phyloP scores from a whole-genome alignment of 35 echinoderm and acorn worm species.

The Ophiothrix spiculata region DNA sequence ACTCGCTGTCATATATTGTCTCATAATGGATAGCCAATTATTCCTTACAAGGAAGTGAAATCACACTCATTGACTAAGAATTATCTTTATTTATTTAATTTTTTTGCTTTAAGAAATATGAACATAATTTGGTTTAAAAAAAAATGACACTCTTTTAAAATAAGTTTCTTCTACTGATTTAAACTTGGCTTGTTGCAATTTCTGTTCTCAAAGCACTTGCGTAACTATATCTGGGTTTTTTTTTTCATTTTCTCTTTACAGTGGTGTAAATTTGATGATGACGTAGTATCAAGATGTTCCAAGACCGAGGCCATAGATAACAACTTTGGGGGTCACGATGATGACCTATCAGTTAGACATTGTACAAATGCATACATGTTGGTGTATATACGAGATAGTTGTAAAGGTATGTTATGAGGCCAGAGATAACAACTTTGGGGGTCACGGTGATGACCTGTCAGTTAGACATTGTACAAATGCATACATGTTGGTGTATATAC shows the following conservation, averaged over 20 bases:
- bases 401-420: conserved; percentile 55
- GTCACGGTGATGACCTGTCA: conserved; percentile 76
- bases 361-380: conserved; percentile 99
- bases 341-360: conserved; percentile 88
- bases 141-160: too few relatives aligned
- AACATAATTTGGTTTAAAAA: too few relatives aligned
- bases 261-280: conserved; percentile 99
- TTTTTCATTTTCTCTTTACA: conserved; percentile 18
- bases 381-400: conserved; percentile 99
- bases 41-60: too few relatives aligned
- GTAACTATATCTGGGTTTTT: too few relatives aligned
- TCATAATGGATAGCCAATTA: too few relatives aligned
- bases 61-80: too few relatives aligned
- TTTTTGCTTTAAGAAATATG: too few relatives aligned
- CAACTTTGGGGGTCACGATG: conserved; percentile 98
- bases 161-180: too few relatives aligned
- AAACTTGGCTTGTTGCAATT: too few relatives aligned
- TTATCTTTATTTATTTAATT: too few relatives aligned
- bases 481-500: conserved; percentile 95
- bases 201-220: too few relatives aligned
- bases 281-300: conserved; percentile 96
- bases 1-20: too few relatives aligned
- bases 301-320: conserved; percentile 97
- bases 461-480: conserved; percentile 90
- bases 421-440: conserved; percentile 95